phyloP scores from a whole-genome alignment of 2,113 vertebrate species.

The Otocyon megalotis region DNA sequence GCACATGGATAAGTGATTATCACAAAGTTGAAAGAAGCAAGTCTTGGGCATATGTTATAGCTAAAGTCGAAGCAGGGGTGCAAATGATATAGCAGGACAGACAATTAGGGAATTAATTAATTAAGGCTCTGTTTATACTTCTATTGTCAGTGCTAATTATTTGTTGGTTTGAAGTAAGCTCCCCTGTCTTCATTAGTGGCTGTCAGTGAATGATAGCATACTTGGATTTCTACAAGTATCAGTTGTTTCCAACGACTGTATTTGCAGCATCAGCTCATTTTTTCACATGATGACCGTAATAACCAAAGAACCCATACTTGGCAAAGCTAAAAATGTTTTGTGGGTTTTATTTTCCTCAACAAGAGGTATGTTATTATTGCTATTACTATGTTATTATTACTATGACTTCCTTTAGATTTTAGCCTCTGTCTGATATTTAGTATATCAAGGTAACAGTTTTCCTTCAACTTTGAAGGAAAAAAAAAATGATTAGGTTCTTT shows the following conservation, averaged over 20 bases:
- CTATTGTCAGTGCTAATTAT: conserved; percentile 61
- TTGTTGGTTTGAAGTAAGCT: conserved; percentile 63
- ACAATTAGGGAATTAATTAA: conserved; percentile 67
- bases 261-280: neutral
- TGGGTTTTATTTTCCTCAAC: neutral
- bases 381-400: neutral
- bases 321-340: neutral
- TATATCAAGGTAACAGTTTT: neutral
- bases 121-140: conserved; percentile 61
- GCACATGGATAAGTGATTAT: neutral
- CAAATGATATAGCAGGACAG: neutral
- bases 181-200: conserved; percentile 23
- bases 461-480: neutral
- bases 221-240: conserved; percentile 4
- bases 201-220: conserved; percentile 43
- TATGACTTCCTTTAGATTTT: neutral
- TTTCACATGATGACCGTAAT: neutral
- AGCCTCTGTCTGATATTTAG: neutral
- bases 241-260: neutral
- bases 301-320: neutral
- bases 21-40: conserved; percentile 48
- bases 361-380: neutral
- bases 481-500: neutral
- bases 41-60: conserved; percentile 15
- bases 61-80: conserved; percentile 5